Evolutionary conservation across 2,888 invertebrate genomes (phyloP).

Genomic region (Alcis repandata): DNA sequence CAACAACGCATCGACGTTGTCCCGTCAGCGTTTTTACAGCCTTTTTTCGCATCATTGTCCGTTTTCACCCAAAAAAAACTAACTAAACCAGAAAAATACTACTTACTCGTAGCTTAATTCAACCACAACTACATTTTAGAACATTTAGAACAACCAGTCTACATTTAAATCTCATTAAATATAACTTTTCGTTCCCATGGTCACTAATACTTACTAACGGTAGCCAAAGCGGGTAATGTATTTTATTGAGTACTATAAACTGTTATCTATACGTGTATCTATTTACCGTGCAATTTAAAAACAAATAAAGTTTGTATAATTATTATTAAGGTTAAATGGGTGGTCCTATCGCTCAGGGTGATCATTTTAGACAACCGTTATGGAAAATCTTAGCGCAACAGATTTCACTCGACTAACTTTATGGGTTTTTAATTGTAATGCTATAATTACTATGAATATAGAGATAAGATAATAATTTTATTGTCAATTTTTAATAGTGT

Average conservation of each 20-base stretch:
- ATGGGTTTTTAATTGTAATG: conserved; percentile 30
- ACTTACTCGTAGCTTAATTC: too few species aligned
- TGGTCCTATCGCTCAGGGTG: conserved; percentile 29
- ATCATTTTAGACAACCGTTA: conserved; percentile 24
- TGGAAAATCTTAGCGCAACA: conserved; percentile 11
- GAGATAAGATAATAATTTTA: conserved; percentile 31
- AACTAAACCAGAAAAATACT: too few species aligned
- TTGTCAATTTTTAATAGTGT: conserved; percentile 26
- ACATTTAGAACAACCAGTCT: too few species aligned
- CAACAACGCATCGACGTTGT: too few species aligned
- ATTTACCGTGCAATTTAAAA: conserved; percentile 32
- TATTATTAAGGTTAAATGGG: conserved; percentile 23
- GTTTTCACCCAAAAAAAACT: too few species aligned
- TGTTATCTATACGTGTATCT: conserved; percentile 21
- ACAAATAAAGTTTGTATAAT: conserved; percentile 28
- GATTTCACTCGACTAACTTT: conserved; percentile 22
- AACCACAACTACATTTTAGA: too few species aligned
- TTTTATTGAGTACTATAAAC: conserved; percentile 31
- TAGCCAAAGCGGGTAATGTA: conserved; percentile 8
- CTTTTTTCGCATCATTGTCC: too few species aligned
- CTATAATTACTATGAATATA: conserved; percentile 23
- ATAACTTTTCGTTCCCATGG: conserved; percentile 12
- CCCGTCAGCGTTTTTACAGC: too few species aligned
- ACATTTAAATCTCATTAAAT: not conserved
- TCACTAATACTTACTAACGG: conserved; percentile 24